A percentile compares a stretch with the other conserved stretches of the same genome.
phyloP scores from a whole-genome alignment of 2,888 invertebrate species.

The Lomographa bimaculata region DNA sequence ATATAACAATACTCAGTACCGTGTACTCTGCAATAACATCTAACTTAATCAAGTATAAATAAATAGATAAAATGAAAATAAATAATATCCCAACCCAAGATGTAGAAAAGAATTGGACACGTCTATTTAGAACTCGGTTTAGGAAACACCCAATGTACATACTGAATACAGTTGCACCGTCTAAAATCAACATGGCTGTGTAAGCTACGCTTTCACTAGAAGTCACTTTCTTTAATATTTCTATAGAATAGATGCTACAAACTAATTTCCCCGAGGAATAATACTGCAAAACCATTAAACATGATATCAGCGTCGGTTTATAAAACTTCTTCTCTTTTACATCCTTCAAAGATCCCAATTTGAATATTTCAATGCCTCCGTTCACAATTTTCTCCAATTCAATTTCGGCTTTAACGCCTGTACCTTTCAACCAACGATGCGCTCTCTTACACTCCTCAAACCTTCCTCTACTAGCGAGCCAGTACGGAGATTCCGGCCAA shows the following conservation, averaged over 20 bases:
- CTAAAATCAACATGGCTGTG: slow-evolving; percentile 38
- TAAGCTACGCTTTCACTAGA: slow-evolving; percentile 33
- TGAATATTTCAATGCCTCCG: background rate
- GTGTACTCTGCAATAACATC: background rate
- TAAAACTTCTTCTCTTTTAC: slow-evolving; percentile 28
- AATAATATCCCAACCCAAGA: slow-evolving; percentile 2
- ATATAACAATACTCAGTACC: background rate
- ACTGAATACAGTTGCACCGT: slow-evolving; percentile 32
- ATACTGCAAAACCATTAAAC: slow-evolving; percentile 27
- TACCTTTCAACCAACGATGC: slow-evolving; percentile 39
- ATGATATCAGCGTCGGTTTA: slow-evolving; percentile 28
- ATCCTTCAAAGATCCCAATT: background rate
- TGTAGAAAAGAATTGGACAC: slow-evolving; percentile 6
- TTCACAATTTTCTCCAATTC: slow-evolving; percentile 26
- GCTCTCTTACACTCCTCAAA: slow-evolving; percentile 38
- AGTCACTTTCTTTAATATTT: slow-evolving; percentile 37
- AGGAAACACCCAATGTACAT: slow-evolving; percentile 32
- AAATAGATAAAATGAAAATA: background rate
- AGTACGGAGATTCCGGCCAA: slow-evolving; percentile 40
- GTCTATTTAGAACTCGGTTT: slow-evolving; percentile 22
- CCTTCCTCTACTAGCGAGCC: slow-evolving; percentile 40
- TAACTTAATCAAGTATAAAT: slow-evolving; percentile 7
- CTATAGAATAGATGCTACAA: slow-evolving; percentile 34
- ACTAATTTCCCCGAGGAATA: slow-evolving; percentile 38
- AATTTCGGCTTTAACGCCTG: slow-evolving; percentile 21